These are phyloP conservation scores for Nibea coibor DNA, from an alignment of 2,113 vertebrate species.

Conservation along the genomic window DNA sequence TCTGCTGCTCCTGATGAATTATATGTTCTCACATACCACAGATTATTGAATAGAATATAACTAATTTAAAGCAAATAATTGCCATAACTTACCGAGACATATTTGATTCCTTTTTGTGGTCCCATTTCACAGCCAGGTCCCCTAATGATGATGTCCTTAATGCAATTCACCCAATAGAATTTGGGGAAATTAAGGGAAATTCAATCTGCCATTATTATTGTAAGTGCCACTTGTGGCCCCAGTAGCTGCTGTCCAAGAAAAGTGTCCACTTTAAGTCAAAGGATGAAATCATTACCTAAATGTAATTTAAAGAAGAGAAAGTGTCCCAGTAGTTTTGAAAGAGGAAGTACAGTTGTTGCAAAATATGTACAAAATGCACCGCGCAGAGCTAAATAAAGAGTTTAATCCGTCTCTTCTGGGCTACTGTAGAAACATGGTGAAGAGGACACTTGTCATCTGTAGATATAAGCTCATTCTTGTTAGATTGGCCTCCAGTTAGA, in stretches of 20 bases:
- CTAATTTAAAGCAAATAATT: too few species aligned
- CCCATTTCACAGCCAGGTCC: not conserved
- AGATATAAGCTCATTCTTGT: too few species aligned
- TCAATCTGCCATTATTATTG: not conserved
- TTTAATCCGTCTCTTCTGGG: too few species aligned
- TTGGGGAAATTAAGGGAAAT: not conserved
- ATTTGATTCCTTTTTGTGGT: too few species aligned
- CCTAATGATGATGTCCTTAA: not conserved
- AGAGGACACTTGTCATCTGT: too few species aligned
- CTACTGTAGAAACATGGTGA: too few species aligned
- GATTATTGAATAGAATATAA: too few species aligned
- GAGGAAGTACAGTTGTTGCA: too few species aligned
- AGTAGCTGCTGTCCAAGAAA: not conserved
- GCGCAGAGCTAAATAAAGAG: too few species aligned
- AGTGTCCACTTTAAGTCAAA: too few species aligned
- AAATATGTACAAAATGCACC: too few species aligned
- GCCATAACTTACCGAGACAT: not conserved
- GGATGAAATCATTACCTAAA: not conserved
- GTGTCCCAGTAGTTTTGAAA: not conserved
- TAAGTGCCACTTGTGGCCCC: not conserved
- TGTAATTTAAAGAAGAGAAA: not conserved
- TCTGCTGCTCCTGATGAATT: not conserved
- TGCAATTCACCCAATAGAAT: not conserved
- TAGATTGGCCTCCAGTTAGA: too few species aligned
- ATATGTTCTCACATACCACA: not conserved